Evolutionary conservation across 2,888 invertebrate species (phyloP).

Genomic region (Ennomos fuscantarius): DNA sequence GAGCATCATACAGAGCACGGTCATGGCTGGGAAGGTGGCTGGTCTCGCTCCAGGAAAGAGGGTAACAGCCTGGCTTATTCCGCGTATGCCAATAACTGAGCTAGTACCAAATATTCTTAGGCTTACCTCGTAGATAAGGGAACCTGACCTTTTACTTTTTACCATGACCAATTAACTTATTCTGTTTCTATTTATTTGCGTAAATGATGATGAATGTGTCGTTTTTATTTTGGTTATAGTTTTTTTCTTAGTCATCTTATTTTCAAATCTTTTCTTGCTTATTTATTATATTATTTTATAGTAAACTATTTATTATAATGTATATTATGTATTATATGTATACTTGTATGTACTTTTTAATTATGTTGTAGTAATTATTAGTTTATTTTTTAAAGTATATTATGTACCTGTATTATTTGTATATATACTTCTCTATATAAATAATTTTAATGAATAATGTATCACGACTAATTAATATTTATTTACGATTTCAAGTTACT

Average conservation of each 20-base stretch:
- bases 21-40: constrained; percentile 70
- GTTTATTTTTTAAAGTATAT: constrained; percentile 37
- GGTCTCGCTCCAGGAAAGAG: constrained; percentile 75
- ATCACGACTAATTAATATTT: constrained; percentile 22
- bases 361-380: constrained; percentile 36
- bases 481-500: constrained; percentile 15
- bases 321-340: background rate
- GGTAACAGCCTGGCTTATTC: constrained; percentile 73
- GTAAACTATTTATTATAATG: too few relatives aligned
- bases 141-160: constrained; percentile 20
- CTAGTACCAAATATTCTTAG: constrained; percentile 51
- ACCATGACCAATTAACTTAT: constrained; percentile 37
- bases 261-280: constrained; percentile 10
- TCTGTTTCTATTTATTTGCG: constrained; percentile 44
- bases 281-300: constrained; percentile 37
- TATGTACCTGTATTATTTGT: constrained; percentile 33
- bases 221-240: constrained; percentile 36
- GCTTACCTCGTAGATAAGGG: constrained; percentile 6
- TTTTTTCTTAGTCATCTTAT: constrained; percentile 45
- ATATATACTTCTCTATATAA: constrained; percentile 35
- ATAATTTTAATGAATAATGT: constrained; percentile 21
- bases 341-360: constrained; percentile 2
- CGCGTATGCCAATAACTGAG: constrained; percentile 61
- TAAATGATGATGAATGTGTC: constrained; percentile 50
- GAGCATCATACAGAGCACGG: constrained; percentile 61